Conservation (phyloP, 2,113 vertebrate species). For the Xiphophorus hellerii region DNA sequence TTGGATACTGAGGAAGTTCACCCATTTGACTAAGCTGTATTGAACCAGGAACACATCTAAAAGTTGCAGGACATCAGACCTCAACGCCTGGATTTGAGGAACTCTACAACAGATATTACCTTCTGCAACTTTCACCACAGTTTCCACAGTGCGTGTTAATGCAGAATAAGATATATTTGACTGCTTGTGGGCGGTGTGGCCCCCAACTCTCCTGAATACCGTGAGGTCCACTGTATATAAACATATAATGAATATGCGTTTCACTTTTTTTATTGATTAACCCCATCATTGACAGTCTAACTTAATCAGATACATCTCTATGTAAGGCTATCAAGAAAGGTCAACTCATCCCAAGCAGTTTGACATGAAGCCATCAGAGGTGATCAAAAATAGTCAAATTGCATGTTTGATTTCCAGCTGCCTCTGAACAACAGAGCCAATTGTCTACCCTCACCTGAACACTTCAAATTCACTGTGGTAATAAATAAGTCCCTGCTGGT, state of each 20-base stretch:
- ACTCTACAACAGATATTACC: too few relatives aligned
- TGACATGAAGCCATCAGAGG: neutral
- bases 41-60: too few relatives aligned
- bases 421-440: neutral
- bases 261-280: neutral
- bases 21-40: too few relatives aligned
- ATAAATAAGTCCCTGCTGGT: slow-evolving; percentile 17
- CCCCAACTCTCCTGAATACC: too few relatives aligned
- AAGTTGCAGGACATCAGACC: too few relatives aligned
- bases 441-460: slow-evolving; percentile 28
- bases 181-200: too few relatives aligned
- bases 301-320: neutral
- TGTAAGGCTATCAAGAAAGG: too few relatives aligned
- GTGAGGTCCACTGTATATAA: neutral
- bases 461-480: slow-evolving; percentile 11
- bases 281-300: neutral
- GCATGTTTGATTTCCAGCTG: slow-evolving; percentile 9
- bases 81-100: too few relatives aligned
- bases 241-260: neutral
- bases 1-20: too few relatives aligned
- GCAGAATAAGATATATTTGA: too few relatives aligned
- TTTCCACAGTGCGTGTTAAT: too few relatives aligned
- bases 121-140: too few relatives aligned
- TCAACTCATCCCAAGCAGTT: neutral
- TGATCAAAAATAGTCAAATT: slow-evolving; percentile 2